These are phyloP conservation scores for Rhipidura dahli DNA, from an alignment of 2,113 vertebrate species.

Conservation along the genomic window DNA sequence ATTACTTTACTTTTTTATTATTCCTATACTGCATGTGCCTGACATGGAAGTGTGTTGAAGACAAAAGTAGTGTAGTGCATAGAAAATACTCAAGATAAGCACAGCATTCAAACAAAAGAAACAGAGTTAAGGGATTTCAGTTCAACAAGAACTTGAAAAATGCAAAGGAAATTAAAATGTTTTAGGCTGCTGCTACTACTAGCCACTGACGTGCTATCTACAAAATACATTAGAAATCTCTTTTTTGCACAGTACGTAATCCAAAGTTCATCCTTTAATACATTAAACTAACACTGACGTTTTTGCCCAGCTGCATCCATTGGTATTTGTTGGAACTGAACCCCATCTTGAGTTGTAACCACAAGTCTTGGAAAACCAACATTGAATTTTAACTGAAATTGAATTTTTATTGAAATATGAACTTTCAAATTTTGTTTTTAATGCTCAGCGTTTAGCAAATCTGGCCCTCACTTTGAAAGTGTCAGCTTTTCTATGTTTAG, in stretches of 20 bases:
- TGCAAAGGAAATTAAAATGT: neutral
- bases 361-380: neutral
- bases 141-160: neutral
- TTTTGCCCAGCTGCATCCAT: neutral
- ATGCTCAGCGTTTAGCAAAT: neutral
- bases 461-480: neutral
- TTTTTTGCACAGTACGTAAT: neutral
- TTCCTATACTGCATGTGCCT: neutral
- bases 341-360: neutral
- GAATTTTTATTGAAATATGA: neutral
- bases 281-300: neutral
- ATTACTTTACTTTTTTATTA: neutral
- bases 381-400: neutral
- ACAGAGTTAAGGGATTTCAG: neutral
- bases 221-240: neutral
- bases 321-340: neutral
- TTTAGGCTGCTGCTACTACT: neutral
- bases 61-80: neutral
- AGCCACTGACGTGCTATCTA: neutral
- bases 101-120: neutral
- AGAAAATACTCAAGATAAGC: neutral
- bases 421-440: neutral
- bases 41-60: neutral
- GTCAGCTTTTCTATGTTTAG: neutral
- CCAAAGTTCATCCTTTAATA: neutral